These are phyloP conservation scores for Beris chalybata DNA, from an alignment of 2,888 invertebrate genomes.

Conservation along the genomic window DNA sequence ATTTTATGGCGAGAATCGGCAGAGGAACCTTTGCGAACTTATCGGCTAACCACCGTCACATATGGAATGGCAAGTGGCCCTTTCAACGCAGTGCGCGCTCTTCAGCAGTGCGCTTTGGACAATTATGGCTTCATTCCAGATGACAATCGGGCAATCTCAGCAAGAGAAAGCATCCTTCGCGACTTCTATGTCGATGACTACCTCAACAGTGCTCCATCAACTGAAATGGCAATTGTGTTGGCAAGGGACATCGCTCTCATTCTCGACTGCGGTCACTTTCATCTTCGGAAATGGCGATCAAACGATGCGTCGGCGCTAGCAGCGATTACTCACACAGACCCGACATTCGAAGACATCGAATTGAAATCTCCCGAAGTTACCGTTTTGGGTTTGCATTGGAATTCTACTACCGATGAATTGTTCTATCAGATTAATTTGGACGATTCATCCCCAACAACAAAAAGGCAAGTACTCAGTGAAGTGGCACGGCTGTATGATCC, in stretches of 20 bases:
- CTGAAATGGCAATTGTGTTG: neutral
- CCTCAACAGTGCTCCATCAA: neutral
- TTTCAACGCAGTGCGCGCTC: neutral
- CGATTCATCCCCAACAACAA: neutral
- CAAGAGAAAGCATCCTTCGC: neutral
- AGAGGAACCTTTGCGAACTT: neutral
- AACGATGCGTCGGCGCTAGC: neutral
- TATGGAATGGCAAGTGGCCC: neutral
- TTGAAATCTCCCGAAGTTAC: neutral
- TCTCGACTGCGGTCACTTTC: neutral
- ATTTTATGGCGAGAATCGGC: neutral
- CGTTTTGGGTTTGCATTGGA: neutral
- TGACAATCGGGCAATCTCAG: neutral
- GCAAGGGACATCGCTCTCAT: neutral
- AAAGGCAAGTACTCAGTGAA: neutral
- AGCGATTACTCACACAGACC: neutral
- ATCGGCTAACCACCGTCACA: neutral
- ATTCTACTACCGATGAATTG: neutral
- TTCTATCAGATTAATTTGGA: neutral
- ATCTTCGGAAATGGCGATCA: neutral
- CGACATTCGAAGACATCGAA: no score
- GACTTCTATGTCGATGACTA: neutral
- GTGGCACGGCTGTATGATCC: neutral
- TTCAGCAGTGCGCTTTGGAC: neutral
- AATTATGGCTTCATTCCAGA: neutral